Evolutionary conservation across 2,113 vertebrate genomes (phyloP).

Genomic region (Puntigrus tetrazona): DNA sequence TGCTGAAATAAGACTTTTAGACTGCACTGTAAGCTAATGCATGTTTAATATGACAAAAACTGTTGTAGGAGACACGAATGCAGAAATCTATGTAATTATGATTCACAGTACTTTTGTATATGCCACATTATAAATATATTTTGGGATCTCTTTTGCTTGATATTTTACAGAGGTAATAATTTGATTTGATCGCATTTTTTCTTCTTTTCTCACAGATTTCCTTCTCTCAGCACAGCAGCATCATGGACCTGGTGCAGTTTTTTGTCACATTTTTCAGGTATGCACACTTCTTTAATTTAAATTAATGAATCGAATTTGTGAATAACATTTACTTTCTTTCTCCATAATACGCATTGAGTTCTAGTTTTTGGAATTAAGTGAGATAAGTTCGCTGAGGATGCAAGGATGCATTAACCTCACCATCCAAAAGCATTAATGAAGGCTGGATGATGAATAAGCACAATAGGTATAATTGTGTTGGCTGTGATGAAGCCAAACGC

Average conservation of each 20-base stretch:
- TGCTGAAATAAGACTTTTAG: background rate
- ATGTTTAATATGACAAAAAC: background rate
- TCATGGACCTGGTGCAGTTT: slow-evolving; percentile 96
- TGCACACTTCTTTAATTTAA: background rate
- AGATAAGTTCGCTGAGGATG: background rate
- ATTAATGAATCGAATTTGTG: background rate
- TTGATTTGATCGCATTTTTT: background rate
- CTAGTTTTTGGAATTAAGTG: slow-evolving; percentile 6
- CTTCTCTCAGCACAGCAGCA: slow-evolving; percentile 93
- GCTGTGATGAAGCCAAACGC: slow-evolving; percentile 61
- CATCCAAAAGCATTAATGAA: background rate
- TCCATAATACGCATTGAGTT: background rate
- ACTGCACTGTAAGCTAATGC: background rate
- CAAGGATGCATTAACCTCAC: background rate
- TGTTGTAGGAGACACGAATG: background rate
- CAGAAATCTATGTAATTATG: background rate
- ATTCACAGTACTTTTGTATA: too few species aligned
- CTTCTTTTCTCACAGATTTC: slow-evolving; percentile 80
- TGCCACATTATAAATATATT: background rate
- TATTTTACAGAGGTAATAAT: background rate
- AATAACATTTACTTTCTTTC: background rate
- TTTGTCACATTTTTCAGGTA: slow-evolving; percentile 95
- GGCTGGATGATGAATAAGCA: background rate
- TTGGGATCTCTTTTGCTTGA: background rate
- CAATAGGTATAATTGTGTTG: slow-evolving; percentile 50